Conservation (phyloP, 2,797 vertebrate species). For the Melopsittacus undulatus region DNA sequence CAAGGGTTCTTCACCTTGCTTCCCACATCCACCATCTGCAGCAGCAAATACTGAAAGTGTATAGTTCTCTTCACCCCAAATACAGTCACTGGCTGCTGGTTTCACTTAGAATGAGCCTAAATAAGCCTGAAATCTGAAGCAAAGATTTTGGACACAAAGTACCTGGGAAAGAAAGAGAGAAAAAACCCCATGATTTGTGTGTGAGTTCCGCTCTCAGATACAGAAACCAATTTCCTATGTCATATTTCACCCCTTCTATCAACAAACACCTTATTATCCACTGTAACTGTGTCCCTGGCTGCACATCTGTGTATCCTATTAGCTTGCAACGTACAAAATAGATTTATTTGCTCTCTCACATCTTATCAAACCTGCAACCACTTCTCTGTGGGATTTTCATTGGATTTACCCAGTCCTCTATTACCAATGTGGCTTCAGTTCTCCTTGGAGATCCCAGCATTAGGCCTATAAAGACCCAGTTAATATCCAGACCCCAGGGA, state of each 20-base stretch:
- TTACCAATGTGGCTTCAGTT: not conserved
- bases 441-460: slow-evolving; percentile 4
- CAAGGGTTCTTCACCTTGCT: not conserved
- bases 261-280: not conserved
- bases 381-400: not conserved
- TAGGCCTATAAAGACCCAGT: not conserved
- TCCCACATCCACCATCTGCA: not conserved
- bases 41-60: not conserved
- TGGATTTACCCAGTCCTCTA: not conserved
- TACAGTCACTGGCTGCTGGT: not conserved
- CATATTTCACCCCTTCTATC: not conserved
- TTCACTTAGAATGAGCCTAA: not conserved
- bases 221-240: not conserved
- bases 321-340: not conserved
- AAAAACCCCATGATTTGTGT: not conserved
- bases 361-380: not conserved
- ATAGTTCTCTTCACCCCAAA: not conserved
- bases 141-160: not conserved
- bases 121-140: not conserved
- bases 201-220: not conserved
- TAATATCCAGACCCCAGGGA: slow-evolving; percentile 33
- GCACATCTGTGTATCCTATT: slow-evolving; percentile 1
- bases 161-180: not conserved
- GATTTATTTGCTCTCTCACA: slow-evolving; percentile 4
- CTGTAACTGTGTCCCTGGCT: not conserved